Conservation (phyloP, 2,888 invertebrate genomes). For the Parnassius mnemosyne region DNA sequence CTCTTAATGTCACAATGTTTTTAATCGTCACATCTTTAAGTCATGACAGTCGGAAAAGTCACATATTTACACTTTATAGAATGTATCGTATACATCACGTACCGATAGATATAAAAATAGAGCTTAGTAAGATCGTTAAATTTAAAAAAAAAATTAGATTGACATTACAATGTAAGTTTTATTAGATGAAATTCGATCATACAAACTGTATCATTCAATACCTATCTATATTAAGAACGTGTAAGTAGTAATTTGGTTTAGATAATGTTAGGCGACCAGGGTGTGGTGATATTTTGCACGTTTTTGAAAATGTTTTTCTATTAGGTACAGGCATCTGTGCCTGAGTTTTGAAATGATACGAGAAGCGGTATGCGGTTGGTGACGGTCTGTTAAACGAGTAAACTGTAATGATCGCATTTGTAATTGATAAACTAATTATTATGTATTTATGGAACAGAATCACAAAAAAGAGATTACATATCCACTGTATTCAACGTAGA, state of each 20-base stretch:
- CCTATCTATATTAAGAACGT: slow-evolving; percentile 67
- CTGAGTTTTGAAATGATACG: slow-evolving; percentile 59
- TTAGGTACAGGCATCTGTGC: slow-evolving; percentile 65
- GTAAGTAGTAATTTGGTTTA: slow-evolving; percentile 75
- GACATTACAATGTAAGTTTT: slow-evolving; percentile 70
- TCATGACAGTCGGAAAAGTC: slow-evolving; percentile 62
- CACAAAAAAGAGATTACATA: slow-evolving; percentile 72
- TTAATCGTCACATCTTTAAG: slow-evolving; percentile 48
- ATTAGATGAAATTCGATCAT: slow-evolving; percentile 67
- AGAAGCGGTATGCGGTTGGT: slow-evolving; percentile 53
- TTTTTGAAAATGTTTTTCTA: slow-evolving; percentile 80
- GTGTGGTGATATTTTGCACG: slow-evolving; percentile 81
- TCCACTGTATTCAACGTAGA: slow-evolving; percentile 65
- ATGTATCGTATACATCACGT: slow-evolving; percentile 76
- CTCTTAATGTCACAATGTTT: slow-evolving; percentile 49
- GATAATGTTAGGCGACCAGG: slow-evolving; percentile 80
- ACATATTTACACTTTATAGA: slow-evolving; percentile 78
- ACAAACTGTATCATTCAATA: slow-evolving; percentile 72
- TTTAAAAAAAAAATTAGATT: slow-evolving; percentile 65
- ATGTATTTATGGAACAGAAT: slow-evolving; percentile 48
- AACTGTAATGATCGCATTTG: slow-evolving; percentile 59
- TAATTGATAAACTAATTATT: slow-evolving; percentile 50
- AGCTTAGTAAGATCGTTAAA: slow-evolving; percentile 78
- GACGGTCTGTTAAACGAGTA: slow-evolving; percentile 60
- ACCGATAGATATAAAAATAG: slow-evolving; percentile 73